Base-by-base conservation (phyloP, 2,888 invertebrate genomes). In the Eupithecia abbreviata region DNA sequence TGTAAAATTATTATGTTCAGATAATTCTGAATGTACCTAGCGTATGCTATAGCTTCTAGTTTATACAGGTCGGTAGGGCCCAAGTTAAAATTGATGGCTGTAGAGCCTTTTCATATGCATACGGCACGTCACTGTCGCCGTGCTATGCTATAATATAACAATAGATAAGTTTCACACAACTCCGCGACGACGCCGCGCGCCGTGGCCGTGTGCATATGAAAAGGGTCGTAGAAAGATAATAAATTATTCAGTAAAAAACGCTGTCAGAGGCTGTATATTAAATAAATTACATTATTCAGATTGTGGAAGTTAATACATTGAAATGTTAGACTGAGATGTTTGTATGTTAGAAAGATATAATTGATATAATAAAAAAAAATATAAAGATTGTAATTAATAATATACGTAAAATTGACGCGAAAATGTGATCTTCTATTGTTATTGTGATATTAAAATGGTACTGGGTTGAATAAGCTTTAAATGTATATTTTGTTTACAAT, bases 381-480 rank as follows among this genome's bases (percentile, higher is more conserved):
- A n/a, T n/a, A n/a, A n/a, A n/a, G n/a, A n/a, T n/a, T n/a, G n/a
- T n/a, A 2, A 18, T n/a, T 18, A n/a, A 9, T 18, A 6, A 6
- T n/a, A 5, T n/a, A 13, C 3, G 9, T 18, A 15, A 58, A 58
- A 58, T 62, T 58, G 9, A 58, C 4, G 18, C 7, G 15, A 30
- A 70, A 51, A 51, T 70, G 5, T 70, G 18, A 51, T 70, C 51
- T 51, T 12, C 41, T 30, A 6, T 0, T 42, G 41, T 71, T 58
- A 58, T 58, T 58, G 58, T n/a, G 2, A 10, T 73, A 68, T 70
- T 69, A 65, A 47, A 43, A 7, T 62, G 70, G 72, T 73, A 65
- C 71, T 45, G 76, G 74, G 74, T 71, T 65, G 43, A 15, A 70
- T 74, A 74, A 71, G 71, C 66, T 74, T 74, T 71, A 71, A 67